These are phyloP conservation scores for Sinentomon sp. DNA, from an alignment of 2,888 invertebrate species.

Conservation along the genomic window DNA sequence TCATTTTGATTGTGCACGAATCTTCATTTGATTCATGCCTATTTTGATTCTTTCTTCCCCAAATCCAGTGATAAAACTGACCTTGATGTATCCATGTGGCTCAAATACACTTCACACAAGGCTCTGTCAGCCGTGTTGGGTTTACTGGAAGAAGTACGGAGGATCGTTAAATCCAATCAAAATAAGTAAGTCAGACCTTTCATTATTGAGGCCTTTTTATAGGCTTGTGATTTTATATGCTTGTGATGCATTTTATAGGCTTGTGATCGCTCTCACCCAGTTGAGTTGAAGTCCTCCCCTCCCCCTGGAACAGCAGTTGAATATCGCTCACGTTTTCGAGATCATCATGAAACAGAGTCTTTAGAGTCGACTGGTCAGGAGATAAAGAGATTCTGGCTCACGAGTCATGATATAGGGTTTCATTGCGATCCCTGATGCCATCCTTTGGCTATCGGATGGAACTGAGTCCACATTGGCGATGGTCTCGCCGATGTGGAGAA, in stretches of 20 bases:
- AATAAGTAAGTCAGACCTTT: constrained; percentile 19
- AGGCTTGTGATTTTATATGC: constrained; percentile 2
- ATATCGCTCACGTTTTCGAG: neutral
- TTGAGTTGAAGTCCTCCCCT: neutral
- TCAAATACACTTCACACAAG: constrained; percentile 75
- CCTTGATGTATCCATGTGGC: constrained; percentile 92
- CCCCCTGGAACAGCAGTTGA: neutral
- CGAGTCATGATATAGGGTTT: too few species aligned
- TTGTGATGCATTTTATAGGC: neutral
- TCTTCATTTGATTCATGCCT: too few species aligned
- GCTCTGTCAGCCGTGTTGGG: constrained; percentile 80
- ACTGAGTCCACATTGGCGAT: too few species aligned
- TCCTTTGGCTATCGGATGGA: too few species aligned
- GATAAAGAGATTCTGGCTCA: too few species aligned
- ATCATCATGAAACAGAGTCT: too few species aligned
- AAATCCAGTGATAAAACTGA: constrained; percentile 34
- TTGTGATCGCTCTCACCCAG: neutral
- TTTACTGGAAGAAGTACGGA: constrained; percentile 95
- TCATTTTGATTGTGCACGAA: too few species aligned
- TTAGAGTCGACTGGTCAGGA: too few species aligned
- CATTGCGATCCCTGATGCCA: too few species aligned
- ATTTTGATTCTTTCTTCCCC: neutral
- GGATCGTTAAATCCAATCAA: constrained; percentile 57
- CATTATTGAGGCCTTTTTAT: constrained; percentile 6
- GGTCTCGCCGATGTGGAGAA: too few species aligned